Conservation (phyloP, 2,113 vertebrate genomes). For the Triplophysa siluroides region DNA sequence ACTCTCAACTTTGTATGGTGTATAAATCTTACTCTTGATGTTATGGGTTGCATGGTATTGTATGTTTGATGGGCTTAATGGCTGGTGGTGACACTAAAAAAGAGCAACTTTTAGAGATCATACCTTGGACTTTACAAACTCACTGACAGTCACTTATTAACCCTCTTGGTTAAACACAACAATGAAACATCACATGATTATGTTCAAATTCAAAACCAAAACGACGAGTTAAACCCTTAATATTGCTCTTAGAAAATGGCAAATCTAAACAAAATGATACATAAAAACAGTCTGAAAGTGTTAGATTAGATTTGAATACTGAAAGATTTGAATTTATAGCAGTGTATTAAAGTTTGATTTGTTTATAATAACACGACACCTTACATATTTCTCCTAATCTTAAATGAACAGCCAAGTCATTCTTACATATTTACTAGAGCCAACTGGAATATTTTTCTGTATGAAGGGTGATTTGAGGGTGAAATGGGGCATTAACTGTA, state of each 20-base stretch:
- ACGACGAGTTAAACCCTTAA: background rate
- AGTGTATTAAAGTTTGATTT: background rate
- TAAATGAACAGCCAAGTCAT: background rate
- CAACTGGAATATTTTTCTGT: background rate
- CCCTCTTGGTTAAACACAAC: slow-evolving; percentile 31
- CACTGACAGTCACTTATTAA: slow-evolving; percentile 68
- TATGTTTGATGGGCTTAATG: background rate
- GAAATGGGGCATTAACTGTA: slow-evolving; percentile 18
- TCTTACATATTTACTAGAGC: background rate
- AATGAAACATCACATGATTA: slow-evolving; percentile 38
- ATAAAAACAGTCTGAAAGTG: background rate
- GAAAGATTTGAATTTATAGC: background rate
- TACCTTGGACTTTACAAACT: slow-evolving; percentile 62
- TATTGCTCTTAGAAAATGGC: background rate
- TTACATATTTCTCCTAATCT: background rate
- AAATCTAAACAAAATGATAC: too few species aligned
- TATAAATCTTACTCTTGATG: background rate
- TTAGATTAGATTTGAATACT: background rate
- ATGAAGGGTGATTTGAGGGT: slow-evolving; percentile 2
- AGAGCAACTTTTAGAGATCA: slow-evolving; percentile 46
- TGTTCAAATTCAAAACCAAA: background rate
- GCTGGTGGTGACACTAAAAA: slow-evolving; percentile 18
- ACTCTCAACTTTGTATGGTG: background rate
- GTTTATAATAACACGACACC: background rate
- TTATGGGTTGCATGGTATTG: too few species aligned